These are phyloP conservation scores for Enteromius unitaeniatus DNA, from an alignment of 2,797 vertebrate genomes.

Conservation along the genomic window DNA sequence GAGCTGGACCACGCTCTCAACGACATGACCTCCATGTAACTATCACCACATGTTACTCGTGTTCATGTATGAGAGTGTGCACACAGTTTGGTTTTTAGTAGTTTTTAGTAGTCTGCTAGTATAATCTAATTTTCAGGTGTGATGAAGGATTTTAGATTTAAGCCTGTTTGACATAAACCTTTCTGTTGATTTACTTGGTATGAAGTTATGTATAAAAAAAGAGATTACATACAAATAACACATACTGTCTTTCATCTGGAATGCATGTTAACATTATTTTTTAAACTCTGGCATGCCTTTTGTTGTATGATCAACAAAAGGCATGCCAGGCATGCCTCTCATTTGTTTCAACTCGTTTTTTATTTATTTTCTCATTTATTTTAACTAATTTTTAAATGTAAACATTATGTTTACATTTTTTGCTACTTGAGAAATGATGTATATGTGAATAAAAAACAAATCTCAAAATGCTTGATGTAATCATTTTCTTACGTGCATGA, in stretches of 20 bases:
- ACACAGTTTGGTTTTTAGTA: slow-evolving; percentile 18
- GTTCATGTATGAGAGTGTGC: slow-evolving; percentile 60
- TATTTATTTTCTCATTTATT: slow-evolving; percentile 14
- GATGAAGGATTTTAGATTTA: neutral
- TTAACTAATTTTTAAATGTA: neutral
- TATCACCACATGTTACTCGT: slow-evolving; percentile 63
- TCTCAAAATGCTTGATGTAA: neutral
- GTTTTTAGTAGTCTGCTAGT: neutral
- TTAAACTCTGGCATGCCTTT: slow-evolving; percentile 59
- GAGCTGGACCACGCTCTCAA: slow-evolving; percentile 99
- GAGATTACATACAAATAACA: slow-evolving; percentile 40
- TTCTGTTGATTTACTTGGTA: slow-evolving; percentile 27
- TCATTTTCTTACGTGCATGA: neutral
- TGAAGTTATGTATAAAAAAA: slow-evolving; percentile 32
- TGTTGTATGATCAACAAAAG: slow-evolving; percentile 1
- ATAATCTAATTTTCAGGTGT: neutral
- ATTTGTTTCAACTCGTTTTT: slow-evolving; percentile 29
- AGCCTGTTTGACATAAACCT: neutral
- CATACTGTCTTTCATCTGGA: slow-evolving; percentile 1
- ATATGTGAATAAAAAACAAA: neutral
- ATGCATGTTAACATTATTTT: slow-evolving; percentile 18
- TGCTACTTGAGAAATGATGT: neutral
- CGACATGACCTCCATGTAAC: slow-evolving; percentile 99
- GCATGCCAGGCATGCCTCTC: slow-evolving; percentile 46
- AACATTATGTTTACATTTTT: neutral